Base-by-base conservation (phyloP, 2,888 invertebrate genomes). In the Mesorhabditis spiculigera region DNA sequence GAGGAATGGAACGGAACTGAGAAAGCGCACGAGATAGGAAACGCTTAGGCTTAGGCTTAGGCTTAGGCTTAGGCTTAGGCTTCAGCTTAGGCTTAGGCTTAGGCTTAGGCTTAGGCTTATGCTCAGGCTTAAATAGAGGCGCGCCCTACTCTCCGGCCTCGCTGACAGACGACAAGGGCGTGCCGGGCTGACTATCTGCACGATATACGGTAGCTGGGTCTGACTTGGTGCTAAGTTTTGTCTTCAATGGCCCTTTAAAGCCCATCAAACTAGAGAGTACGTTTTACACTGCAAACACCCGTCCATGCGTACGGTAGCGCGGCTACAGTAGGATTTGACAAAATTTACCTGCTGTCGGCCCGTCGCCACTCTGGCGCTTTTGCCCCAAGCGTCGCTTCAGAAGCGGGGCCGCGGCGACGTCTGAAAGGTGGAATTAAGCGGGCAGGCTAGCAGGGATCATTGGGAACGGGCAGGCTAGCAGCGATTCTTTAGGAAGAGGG, bases 401-500 rank as follows among this genome's bases (percentile, higher is more conserved):
- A 41, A 71, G 64, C 28, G 78, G 78, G 4, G 80, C 78, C 13
- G 78, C 80, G 4, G 76, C 72, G 28, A 79, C 79, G 66, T 78
- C 69, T 50, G n/a, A 50, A 50, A n/a, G 10, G 8, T 50, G 58
- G 8, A n/a, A 13, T 50, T 50, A 13, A 50, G 58, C 8, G 28
- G 28, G 28, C 28, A 28, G 28, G 28, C 28, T 28, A 28, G 28
- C 28, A 3, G 28, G 28, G 28, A 28, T 28, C 28, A 28, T 28
- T 28, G 28, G 28, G 28, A 28, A 28, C 28, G 28, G 28, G 28
- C 28, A 28, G 28, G 28, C 28, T 28, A 28, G 28, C 8, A 16
- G n/a, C 44, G n/a, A 16, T 10, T 43, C n/a, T 42, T 42, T 66
- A 16, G 8, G 16, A 42, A n/a, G 66, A 92, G 87, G 77, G 91